Conservation (phyloP, 2,113 vertebrate species). For the Thomomys bottae region DNA sequence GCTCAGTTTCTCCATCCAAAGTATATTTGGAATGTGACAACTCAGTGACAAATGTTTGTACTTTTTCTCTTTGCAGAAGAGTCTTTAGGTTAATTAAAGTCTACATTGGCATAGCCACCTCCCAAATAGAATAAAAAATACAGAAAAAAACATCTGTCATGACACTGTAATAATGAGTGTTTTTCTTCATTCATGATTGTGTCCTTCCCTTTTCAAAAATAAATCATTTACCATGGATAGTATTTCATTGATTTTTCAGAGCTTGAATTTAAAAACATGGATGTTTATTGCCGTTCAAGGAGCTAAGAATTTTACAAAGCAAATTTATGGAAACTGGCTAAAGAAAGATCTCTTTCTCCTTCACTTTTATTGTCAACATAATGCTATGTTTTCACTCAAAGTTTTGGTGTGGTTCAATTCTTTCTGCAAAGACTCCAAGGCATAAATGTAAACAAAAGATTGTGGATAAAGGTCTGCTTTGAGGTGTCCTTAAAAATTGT, state of each 20-base stretch:
- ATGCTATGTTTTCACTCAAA: background rate
- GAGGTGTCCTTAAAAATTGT: background rate
- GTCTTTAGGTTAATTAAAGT: too few species aligned
- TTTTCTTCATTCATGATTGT: background rate
- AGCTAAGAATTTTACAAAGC: slow-evolving; percentile 35
- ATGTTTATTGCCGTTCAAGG: slow-evolving; percentile 2
- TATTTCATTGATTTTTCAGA: background rate
- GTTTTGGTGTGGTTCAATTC: background rate
- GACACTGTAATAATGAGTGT: too few species aligned
- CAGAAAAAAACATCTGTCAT: too few species aligned
- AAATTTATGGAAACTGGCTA: slow-evolving; percentile 30
- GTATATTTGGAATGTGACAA: too few species aligned
- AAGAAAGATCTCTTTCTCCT: slow-evolving; percentile 50
- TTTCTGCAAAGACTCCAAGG: background rate
- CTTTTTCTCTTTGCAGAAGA: too few species aligned
- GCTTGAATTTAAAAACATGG: background rate
- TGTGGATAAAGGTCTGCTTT: background rate
- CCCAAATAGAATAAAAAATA: too few species aligned
- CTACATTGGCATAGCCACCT: too few species aligned
- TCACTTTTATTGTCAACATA: slow-evolving; percentile 5
- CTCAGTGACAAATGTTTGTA: too few species aligned
- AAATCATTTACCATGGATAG: too few species aligned
- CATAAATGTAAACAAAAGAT: background rate
- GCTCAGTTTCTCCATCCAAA: background rate
- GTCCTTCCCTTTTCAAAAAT: too few species aligned